These are phyloP conservation scores for Acrobasis repandana DNA, from an alignment of 2,888 invertebrate genomes.

Conservation along the genomic window DNA sequence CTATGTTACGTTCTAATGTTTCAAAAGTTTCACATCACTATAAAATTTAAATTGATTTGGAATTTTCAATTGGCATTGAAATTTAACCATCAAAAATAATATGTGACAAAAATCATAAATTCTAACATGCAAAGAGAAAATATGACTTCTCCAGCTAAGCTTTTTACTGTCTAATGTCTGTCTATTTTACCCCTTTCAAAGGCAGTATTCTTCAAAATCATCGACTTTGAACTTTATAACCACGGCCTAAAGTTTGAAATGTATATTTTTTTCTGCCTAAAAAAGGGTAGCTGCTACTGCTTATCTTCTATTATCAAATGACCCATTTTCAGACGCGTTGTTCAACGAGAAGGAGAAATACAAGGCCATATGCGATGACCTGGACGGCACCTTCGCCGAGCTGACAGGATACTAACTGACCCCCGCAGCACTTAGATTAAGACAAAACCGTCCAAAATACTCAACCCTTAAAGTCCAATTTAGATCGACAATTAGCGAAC, in stretches of 20 bases:
- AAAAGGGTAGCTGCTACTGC: background rate
- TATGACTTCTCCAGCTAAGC: slow-evolving; percentile 60
- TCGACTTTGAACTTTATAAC: too few relatives aligned
- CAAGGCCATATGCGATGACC: slow-evolving; percentile 98
- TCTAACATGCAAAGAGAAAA: slow-evolving; percentile 57
- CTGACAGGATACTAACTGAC: slow-evolving; percentile 95
- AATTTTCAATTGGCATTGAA: background rate
- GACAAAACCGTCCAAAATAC: slow-evolving; percentile 60
- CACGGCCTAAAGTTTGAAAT: too few relatives aligned
- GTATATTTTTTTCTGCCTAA: too few relatives aligned
- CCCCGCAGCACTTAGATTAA: slow-evolving; percentile 69
- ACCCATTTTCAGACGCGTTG: slow-evolving; percentile 89
- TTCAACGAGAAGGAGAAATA: slow-evolving; percentile 95
- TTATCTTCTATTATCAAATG: slow-evolving; percentile 52
- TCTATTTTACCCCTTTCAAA: slow-evolving; percentile 19
- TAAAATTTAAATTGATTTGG: background rate
- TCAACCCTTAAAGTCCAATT: slow-evolving; percentile 47
- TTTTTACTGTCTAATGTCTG: slow-evolving; percentile 54
- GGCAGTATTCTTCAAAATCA: too few relatives aligned
- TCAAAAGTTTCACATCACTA: background rate
- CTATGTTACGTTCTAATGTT: too few relatives aligned
- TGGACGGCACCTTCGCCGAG: slow-evolving; percentile 98
- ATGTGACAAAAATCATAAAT: slow-evolving; percentile 17
- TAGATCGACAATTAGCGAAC: slow-evolving; percentile 38
- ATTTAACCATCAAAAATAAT: slow-evolving; percentile 17